phyloP scores from a whole-genome alignment of 2,888 invertebrate species.

The Mesochorus sp. region DNA sequence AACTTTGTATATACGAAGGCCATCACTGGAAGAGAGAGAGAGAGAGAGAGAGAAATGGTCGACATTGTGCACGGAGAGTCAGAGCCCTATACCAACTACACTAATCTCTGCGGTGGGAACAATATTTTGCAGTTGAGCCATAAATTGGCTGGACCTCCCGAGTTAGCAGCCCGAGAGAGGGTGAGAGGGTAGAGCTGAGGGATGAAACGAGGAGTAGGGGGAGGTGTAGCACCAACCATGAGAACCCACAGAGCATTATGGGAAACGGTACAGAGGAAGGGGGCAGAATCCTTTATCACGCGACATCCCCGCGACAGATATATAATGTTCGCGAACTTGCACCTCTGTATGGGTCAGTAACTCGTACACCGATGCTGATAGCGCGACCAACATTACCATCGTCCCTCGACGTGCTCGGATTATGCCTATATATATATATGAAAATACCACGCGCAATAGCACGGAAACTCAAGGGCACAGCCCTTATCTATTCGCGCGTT shows the following conservation, averaged over 20 bases:
- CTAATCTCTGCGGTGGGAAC: constrained; percentile 73
- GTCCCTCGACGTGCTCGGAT: not conserved
- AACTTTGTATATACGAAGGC: not conserved
- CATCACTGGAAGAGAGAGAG: constrained; percentile 36
- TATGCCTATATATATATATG: not conserved
- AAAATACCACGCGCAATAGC: not conserved
- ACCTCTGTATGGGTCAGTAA: constrained; percentile 43
- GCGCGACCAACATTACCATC: constrained; percentile 25
- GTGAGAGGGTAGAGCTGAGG: not conserved
- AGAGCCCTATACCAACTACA: constrained; percentile 47
- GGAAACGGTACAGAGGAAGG: constrained; percentile 35
- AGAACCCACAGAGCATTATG: constrained; percentile 44
- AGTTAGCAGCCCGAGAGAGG: constrained; percentile 45
- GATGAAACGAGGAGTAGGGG: no score
- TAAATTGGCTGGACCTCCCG: constrained; percentile 70
- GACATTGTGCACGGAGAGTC: not conserved
- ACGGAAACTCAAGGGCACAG: not conserved
- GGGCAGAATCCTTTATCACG: constrained; percentile 70
- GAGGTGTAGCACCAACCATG: constrained; percentile 6
- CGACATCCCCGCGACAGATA: constrained; percentile 69
- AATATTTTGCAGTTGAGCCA: constrained; percentile 71
- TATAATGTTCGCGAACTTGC: constrained; percentile 69
- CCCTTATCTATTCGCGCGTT: not conserved
- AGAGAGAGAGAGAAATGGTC: constrained; percentile 6
- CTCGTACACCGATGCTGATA: constrained; percentile 30